Evolutionary conservation across 1,140 invertebrate genomes (phyloP).

Genomic region (Cardiocondyla obscurior): DNA sequence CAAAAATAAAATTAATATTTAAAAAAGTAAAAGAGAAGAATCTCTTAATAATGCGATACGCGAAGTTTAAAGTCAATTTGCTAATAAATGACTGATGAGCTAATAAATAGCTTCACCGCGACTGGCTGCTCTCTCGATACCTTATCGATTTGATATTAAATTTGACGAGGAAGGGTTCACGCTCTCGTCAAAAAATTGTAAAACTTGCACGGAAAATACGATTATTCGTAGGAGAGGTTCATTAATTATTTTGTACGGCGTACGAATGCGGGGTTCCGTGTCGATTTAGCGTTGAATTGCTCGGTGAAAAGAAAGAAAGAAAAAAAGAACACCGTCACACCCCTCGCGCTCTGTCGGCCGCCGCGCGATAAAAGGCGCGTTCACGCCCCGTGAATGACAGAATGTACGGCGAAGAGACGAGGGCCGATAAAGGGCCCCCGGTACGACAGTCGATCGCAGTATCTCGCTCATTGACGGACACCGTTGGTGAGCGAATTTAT

Average conservation of each 20-base stretch:
- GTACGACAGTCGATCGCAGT: conserved; percentile 55
- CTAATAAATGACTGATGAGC: not conserved
- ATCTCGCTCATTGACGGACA: conserved; percentile 55
- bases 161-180: not conserved
- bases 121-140: not conserved
- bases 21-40: no score
- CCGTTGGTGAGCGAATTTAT: conserved; percentile 60
- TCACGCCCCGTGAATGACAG: conserved; percentile 59
- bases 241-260: conserved; percentile 9
- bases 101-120: not conserved
- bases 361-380: conserved; percentile 66
- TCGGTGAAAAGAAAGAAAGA: no score
- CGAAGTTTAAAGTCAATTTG: not conserved
- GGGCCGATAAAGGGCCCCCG: conserved; percentile 59
- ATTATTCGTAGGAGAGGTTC: not conserved
- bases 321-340: conserved; percentile 47
- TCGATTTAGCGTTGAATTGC: conserved; percentile 38
- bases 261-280: not conserved
- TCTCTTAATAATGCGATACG: not conserved
- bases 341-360: conserved; percentile 29
- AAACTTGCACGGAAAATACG: not conserved
- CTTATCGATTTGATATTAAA: not conserved
- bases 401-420: conserved; percentile 62
- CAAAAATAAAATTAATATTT: not conserved
- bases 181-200: not conserved